phyloP scores from a whole-genome alignment of 2,113 vertebrate genomes.

The Raja brachyura region DNA sequence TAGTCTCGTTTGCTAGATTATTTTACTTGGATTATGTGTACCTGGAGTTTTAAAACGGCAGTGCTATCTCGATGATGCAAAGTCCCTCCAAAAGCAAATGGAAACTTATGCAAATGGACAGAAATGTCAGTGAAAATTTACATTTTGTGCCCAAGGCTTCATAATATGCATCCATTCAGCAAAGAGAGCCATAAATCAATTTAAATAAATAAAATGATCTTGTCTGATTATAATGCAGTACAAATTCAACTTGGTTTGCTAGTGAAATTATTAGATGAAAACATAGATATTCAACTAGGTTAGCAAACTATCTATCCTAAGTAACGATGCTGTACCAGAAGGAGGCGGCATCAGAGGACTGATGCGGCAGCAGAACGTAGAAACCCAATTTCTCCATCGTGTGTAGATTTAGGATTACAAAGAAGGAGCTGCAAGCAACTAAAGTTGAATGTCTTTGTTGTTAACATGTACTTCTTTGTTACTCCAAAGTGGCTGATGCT shows the following conservation, averaged over 20 bases:
- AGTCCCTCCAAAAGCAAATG: not conserved
- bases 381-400: not conserved
- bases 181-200: not conserved
- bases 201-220: not conserved
- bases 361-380: not conserved
- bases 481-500: not conserved
- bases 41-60: not conserved
- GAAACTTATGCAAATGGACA: not conserved
- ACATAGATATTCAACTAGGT: not conserved
- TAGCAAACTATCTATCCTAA: not conserved
- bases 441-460: not conserved
- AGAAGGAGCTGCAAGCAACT: not conserved
- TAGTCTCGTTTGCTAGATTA: not conserved
- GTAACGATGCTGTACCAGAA: not conserved
- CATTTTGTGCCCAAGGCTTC: not conserved
- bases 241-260: not conserved
- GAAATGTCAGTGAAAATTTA: not conserved
- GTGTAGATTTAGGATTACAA: not conserved
- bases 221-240: not conserved
- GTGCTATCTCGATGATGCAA: not conserved
- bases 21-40: not conserved
- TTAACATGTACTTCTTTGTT: slow-evolving; percentile 6
- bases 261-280: not conserved
- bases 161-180: not conserved
- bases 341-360: not conserved